These are phyloP conservation scores for Cygnus buccinator DNA, from an alignment of 2,113 vertebrate species.

Conservation along the genomic window DNA sequence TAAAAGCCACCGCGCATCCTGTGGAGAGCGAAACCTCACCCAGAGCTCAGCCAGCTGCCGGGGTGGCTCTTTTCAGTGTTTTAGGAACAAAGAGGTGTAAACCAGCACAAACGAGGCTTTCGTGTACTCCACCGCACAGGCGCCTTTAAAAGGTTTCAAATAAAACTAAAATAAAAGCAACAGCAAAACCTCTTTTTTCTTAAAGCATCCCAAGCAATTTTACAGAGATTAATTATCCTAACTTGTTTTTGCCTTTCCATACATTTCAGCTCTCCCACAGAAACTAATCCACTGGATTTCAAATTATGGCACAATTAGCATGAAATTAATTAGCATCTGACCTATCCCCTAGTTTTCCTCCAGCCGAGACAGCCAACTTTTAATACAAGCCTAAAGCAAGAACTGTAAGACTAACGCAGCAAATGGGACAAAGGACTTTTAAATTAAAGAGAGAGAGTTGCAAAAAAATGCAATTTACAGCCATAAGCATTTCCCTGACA, in stretches of 20 bases:
- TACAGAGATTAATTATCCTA: conserved; percentile 53
- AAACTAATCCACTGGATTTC: conserved; percentile 60
- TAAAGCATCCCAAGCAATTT: conserved; percentile 33
- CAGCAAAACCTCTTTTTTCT: not conserved
- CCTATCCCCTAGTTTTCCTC: conserved; percentile 61
- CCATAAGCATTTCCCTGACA: conserved; percentile 15
- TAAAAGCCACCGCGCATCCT: not conserved
- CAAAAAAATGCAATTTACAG: conserved; percentile 2
- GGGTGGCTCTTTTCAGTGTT: not conserved
- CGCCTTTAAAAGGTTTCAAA: not conserved
- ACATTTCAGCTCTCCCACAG: conserved; percentile 47
- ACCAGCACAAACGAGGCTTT: not conserved
- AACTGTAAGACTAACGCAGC: conserved; percentile 12
- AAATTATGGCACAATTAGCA: conserved; percentile 64
- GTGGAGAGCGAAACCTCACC: not conserved
- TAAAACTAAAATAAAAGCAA: not conserved
- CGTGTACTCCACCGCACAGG: not conserved
- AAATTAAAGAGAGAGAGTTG: conserved; percentile 19
- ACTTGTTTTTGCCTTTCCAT: conserved; percentile 39
- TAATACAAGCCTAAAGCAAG: conserved; percentile 62
- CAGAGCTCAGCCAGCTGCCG: not conserved
- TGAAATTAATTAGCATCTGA: conserved; percentile 68
- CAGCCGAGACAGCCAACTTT: conserved; percentile 56
- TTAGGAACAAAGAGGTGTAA: not conserved
- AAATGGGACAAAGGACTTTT: conserved; percentile 53